These are phyloP conservation scores for Xiphophorus birchmanni DNA, from an alignment of 2,797 vertebrate species.

Conservation along the genomic window DNA sequence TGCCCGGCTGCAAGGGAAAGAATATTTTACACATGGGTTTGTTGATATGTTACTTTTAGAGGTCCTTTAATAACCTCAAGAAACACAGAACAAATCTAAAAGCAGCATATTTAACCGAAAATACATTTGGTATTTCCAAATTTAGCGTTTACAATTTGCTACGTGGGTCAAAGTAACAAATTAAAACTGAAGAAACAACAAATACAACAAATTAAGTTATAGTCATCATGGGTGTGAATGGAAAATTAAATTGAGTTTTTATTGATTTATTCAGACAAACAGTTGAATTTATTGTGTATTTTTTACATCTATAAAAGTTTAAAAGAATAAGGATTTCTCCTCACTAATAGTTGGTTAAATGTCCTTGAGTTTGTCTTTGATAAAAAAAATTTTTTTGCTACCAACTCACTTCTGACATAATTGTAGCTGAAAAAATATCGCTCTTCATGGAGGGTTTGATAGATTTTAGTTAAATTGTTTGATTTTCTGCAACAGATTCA, in stretches of 20 bases:
- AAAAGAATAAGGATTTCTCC: not conserved
- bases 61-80: not conserved
- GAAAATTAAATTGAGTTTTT: not conserved
- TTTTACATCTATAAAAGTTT: not conserved
- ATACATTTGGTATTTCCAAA: not conserved
- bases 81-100: not conserved
- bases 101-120: not conserved
- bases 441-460: not conserved
- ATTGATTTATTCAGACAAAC: not conserved
- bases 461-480: not conserved
- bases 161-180: not conserved
- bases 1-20: not conserved
- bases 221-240: not conserved
- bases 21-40: slow-evolving; percentile 1
- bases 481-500: not conserved
- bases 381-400: no score
- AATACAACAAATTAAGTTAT: not conserved
- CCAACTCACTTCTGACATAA: not conserved
- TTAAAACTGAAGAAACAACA: not conserved
- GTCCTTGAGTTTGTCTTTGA: not conserved
- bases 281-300: not conserved
- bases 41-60: not conserved
- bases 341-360: not conserved
- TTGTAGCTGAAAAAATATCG: not conserved
- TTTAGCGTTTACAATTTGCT: not conserved